Base-by-base conservation (phyloP, 2,888 invertebrate species). In the Microdon myrmicae region DNA sequence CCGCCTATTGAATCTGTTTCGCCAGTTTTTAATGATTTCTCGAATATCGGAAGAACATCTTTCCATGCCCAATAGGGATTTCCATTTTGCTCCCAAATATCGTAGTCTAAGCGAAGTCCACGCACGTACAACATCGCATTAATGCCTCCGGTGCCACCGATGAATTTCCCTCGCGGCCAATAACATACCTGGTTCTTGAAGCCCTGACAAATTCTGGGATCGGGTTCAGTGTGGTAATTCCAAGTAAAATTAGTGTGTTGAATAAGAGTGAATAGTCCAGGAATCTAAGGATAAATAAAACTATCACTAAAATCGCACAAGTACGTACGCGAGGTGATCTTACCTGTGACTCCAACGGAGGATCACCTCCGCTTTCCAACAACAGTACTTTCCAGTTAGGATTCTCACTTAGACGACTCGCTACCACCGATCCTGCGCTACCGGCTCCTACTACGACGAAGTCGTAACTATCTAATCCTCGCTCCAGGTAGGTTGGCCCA, bases 21-120 rank as follows among this genome's bases (percentile, higher is more conserved):
- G 44, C 72, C 70, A 14, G 68, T 71, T 8, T 44, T 68, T 0
- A 70, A 68, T 0, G 92, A 92, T 73, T 91, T 92, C 75, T 87
- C 88, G 73, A 92, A 94, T 74, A 90, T 92, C 0, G 87, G 87
- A 37, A 92, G 75, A 0, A 92, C 84, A 64, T 90, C 88, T 20
- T 91, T 85, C 76, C 85, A 93, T 2, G 89, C 81, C 90, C 90
- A 90, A 0, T 85, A 86, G 0, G 72, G 55, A 69, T 86, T 88
- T 0, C 89, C 89, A 23, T 80, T 32, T 1, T 72, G 70, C 5
- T 82, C 81, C 90, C 90, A 90, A 0, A 77, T 72, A 70, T 90
- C 85, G 70, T 83, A 90, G 72, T 90, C 89, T 2, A 72, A 71
- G 3, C 83, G 81, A 74, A 86, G 85, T 0, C 89, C 89, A 3